Base-by-base conservation (phyloP, 1,140 invertebrate species). In the Pissodes strobi region DNA sequence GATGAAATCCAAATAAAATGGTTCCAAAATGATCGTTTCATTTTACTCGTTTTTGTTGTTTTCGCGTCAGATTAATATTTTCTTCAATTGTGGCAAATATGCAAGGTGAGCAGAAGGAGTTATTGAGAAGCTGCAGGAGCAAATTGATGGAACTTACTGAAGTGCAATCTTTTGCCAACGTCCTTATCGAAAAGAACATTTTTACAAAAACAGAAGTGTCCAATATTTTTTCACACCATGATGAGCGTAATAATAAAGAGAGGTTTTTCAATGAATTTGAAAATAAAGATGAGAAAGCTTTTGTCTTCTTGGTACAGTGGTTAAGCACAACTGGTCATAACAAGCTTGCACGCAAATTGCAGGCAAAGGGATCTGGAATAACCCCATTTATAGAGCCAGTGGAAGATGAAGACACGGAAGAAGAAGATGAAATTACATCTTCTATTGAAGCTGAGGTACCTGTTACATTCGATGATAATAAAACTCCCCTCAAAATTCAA, bases 211-310 rank as follows among this genome's bases (percentile, higher is more conserved):
- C 9, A 23, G 68, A 69, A 39, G 19, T 62, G 8, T 27, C 8
- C 27, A n/a, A 63, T 23, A 43, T 66, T 18, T 69, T 69, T 58
- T 53, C 49, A 1, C 12, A 30, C 13, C 23, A 49, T 46, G 60
- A 69, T 52, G 64, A 57, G 30, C 56, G 27, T 22, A 38, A 53
- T 4, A 69, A 69, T 17, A 69, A 66, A 37, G 22, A 51, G n/a
- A 17, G 43, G 18, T 69, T 69, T 56, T 61, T 69, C 21, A 53
- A 57, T 10, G 34, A 1, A 12, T 19, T 69, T 10, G 17, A 51
- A 10, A 51, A 66, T 34, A 69, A 69, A 48, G 52, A 63, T 10
- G 25, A 53, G 2, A 27, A 15, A 9, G 55, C 55, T 9, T 60
- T 52, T 18, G 27, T 58, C 30, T 5, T 23, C 1, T 48, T 69